Evolutionary conservation across 2,113 vertebrate species (phyloP), one percentile per base, ranked within the genome.

Genomic region (Ancistrus triradiatus): DNA sequence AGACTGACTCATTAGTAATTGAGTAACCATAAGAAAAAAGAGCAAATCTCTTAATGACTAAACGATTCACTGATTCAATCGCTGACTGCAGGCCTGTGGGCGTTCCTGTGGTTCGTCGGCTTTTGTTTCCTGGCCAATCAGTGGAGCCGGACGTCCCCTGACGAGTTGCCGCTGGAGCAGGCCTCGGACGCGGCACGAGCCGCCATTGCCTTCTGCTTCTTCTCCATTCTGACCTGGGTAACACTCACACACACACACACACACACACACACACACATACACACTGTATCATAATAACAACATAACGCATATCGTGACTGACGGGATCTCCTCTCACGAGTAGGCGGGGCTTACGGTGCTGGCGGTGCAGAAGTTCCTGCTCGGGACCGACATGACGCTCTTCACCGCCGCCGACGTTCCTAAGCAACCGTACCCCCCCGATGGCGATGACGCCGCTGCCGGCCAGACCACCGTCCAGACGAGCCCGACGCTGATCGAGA

Each of bases 171-270:
- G 0, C 77, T 90, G 50, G 73, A 66, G 0, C 93, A 94, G 81
- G 93, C 89, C 5, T 90, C 90, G 0, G 94, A 97, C 0, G 92
- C 94, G 0, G 95, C 95, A 5, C 83, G 94, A 31, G 93, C 95
- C 83, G 77, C 79, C 65, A 86, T 88, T 40, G 67, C 84, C 1
- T 88, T 88, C 75, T 85, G 84, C 74, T 88, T 98, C 90, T 98
- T 98, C 85, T 98, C 95, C 75, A 88, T 95, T 81, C 77, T 97
- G 33, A 76, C 86, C 77, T 98, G 95, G 95, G 95, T 97, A 80
- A n/a, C 28, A 2, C 8, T 13, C 18, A 7, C 19, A 38, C 52
- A 50, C 33, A 49, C 15, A 13, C 28, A 59, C 64, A 19, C 50
- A 55, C 47, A 27, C n/a, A 52, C 22, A 43, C 38, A 31, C 33